Conservation (phyloP, 2,113 vertebrate genomes). For the Eublepharis macularius region DNA sequence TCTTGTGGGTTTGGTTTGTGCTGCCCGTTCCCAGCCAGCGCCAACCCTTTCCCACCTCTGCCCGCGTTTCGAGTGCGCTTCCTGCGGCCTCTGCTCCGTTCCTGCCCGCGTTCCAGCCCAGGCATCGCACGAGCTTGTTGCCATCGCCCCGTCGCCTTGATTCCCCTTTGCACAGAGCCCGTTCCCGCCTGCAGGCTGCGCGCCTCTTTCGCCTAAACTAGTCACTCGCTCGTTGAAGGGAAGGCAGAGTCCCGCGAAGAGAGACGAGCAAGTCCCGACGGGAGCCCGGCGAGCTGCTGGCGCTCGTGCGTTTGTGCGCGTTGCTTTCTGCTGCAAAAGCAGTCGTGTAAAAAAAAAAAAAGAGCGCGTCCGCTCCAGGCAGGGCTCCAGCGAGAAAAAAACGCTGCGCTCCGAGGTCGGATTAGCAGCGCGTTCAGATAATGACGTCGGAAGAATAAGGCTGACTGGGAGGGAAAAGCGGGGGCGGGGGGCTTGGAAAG, state of each 20-base stretch:
- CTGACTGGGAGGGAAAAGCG: constrained; percentile 30
- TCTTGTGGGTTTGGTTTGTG: too few relatives aligned
- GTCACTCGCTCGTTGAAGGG: constrained; percentile 58
- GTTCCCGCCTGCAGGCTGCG: background rate
- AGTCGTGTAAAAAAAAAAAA: constrained; percentile 64
- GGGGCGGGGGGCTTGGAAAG: constrained; percentile 45
- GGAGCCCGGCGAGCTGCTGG: constrained; percentile 45
- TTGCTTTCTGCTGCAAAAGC: constrained; percentile 23
- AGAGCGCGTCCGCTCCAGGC: constrained; percentile 52
- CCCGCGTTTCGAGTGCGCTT: too few relatives aligned
- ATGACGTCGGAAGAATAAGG: constrained; percentile 49
- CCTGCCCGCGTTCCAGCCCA: too few relatives aligned
- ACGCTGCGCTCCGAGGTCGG: constrained; percentile 23
- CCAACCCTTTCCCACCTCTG: too few relatives aligned
- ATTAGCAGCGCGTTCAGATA: constrained; percentile 41
- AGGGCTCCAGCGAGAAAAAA: constrained; percentile 55
- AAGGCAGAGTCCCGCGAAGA: constrained; percentile 58
- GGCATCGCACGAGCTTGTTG: background rate
- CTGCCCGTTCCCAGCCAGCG: too few relatives aligned
- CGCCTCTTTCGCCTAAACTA: constrained; percentile 63
- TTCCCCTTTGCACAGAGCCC: background rate
- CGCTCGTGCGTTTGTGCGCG: constrained; percentile 35
- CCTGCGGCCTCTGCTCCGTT: too few relatives aligned
- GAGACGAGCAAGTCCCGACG: constrained; percentile 60
- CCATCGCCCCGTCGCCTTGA: background rate